A percentile compares a stretch with the other conserved stretches of the same genome.
Evolutionary conservation across 2,888 invertebrate genomes (phyloP).

Genomic region (Metallyticus violacea): DNA sequence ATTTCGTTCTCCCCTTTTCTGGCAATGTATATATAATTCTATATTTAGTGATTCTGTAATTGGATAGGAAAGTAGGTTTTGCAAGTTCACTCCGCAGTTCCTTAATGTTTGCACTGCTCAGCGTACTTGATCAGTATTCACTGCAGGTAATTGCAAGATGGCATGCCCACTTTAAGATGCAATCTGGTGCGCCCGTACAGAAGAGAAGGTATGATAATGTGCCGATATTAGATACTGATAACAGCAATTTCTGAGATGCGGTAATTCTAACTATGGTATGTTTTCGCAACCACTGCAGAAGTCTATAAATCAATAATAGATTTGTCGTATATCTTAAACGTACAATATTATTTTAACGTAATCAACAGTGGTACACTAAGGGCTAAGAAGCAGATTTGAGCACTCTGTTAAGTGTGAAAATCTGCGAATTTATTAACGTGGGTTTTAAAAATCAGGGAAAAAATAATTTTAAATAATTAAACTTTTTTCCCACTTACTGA

Average conservation of each 20-base stretch:
- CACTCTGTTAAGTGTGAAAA: too few relatives aligned
- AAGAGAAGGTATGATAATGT: not conserved
- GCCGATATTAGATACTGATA: not conserved
- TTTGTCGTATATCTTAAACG: not conserved
- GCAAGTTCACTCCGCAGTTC: not conserved
- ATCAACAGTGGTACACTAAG: too few relatives aligned
- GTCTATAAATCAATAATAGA: not conserved
- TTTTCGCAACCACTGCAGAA: not conserved
- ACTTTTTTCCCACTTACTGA: too few relatives aligned
- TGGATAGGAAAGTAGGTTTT: not conserved
- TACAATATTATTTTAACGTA: too few relatives aligned
- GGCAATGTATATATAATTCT: too few relatives aligned
- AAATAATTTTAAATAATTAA: too few relatives aligned
- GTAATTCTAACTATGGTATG: not conserved
- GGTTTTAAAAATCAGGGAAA: too few relatives aligned
- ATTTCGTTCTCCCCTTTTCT: too few relatives aligned
- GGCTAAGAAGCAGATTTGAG: too few relatives aligned
- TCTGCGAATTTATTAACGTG: too few relatives aligned
- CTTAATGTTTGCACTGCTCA: not conserved
- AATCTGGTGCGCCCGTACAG: not conserved
- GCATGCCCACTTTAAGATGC: not conserved
- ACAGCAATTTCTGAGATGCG: not conserved
- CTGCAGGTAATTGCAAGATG: not conserved
- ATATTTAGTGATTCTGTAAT: too few relatives aligned
- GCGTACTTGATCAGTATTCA: not conserved